These are phyloP conservation scores for Paramuricea clavata DNA, from an alignment of 92 coral and sea anemone genomes.

Conservation along the genomic window DNA sequence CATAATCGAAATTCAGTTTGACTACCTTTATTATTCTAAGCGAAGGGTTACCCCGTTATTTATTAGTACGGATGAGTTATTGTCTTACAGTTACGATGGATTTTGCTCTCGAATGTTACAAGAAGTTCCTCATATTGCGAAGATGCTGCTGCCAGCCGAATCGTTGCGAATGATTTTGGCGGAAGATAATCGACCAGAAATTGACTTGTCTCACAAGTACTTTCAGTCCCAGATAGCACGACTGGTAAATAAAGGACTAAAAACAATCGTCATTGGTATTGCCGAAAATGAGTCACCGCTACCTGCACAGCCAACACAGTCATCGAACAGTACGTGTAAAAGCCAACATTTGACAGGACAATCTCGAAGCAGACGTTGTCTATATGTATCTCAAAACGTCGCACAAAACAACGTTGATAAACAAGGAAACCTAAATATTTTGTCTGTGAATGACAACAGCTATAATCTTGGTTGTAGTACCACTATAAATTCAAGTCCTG, in stretches of 20 bases:
- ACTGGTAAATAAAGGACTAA: conserved; percentile 47
- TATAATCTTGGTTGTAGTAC: too few relatives aligned
- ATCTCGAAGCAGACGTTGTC: conserved; percentile 15
- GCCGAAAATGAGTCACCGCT: conserved; percentile 50
- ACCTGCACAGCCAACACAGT: neutral
- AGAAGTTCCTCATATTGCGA: conserved; percentile 57
- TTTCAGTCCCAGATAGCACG: conserved; percentile 56
- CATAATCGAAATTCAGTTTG: conserved; percentile 2
- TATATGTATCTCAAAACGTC: too few relatives aligned
- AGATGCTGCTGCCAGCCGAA: neutral
- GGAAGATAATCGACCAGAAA: conserved; percentile 51
- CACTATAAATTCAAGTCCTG: too few relatives aligned
- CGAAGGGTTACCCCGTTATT: conserved; percentile 63
- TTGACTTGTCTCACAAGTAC: conserved; percentile 57
- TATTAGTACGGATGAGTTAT: conserved; percentile 43
- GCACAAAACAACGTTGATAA: neutral
- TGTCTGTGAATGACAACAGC: too few relatives aligned
- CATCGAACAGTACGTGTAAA: too few relatives aligned
- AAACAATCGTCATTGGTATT: conserved; percentile 52
- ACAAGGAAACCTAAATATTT: neutral
- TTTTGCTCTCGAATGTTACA: conserved; percentile 20
- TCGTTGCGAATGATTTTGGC: conserved; percentile 18
- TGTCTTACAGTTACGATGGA: conserved; percentile 4
- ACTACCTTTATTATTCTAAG: conserved; percentile 48
- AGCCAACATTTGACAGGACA: neutral